phyloP scores from a whole-genome alignment of 2,888 invertebrate species.

The Ophion obscuratus region DNA sequence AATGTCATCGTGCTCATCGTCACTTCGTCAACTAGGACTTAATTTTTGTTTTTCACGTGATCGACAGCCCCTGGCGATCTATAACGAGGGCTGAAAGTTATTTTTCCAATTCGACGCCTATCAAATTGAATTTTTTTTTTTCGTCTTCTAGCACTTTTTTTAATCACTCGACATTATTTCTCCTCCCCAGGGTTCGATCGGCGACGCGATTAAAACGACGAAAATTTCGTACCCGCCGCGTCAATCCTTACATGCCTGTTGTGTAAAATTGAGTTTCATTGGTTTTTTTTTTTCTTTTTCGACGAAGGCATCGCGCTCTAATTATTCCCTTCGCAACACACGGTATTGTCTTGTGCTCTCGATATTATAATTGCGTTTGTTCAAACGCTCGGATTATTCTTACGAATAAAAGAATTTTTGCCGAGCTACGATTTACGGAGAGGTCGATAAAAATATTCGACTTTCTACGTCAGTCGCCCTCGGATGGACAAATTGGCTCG shows the following conservation, averaged over 20 bases:
- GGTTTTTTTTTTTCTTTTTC: background rate
- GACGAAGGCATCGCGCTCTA: background rate
- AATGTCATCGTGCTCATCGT: background rate
- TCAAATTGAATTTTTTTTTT: background rate
- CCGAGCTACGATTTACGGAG: slow-evolving; percentile 36
- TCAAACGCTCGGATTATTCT: slow-evolving; percentile 36
- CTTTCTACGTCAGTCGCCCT: slow-evolving; percentile 8
- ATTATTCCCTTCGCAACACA: slow-evolving; percentile 15
- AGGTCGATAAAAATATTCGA: slow-evolving; percentile 58
- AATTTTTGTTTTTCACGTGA: slow-evolving; percentile 2
- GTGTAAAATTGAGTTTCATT: slow-evolving; percentile 26
- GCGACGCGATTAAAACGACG: background rate
- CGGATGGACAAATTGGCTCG: background rate
- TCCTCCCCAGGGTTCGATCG: slow-evolving; percentile 14
- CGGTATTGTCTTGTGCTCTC: slow-evolving; percentile 63
- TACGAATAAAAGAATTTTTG: slow-evolving; percentile 18
- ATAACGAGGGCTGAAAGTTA: slow-evolving; percentile 31
- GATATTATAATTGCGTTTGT: slow-evolving; percentile 49
- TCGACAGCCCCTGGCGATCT: slow-evolving; percentile 48
- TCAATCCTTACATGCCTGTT: background rate
- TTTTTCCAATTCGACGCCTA: background rate
- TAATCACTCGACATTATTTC: background rate
- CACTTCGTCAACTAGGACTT: background rate
- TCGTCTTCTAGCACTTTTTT: background rate
- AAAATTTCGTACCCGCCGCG: background rate